Base-by-base conservation (phyloP, 2,888 invertebrate species). In the Sthenelais limicola region DNA sequence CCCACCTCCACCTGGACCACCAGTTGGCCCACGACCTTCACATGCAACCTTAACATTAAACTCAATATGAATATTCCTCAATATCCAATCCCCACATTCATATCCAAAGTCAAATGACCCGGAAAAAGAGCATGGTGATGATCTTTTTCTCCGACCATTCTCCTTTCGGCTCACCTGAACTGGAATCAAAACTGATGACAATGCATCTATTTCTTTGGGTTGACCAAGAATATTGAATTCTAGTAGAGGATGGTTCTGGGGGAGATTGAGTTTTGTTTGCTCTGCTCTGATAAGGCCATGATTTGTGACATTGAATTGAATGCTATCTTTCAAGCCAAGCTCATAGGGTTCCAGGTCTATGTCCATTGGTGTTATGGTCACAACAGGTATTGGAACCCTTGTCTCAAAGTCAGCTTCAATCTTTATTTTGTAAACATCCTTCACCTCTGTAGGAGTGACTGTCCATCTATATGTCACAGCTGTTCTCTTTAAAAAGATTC, bases 341-440 rank as follows among this genome's bases (percentile, higher is more conserved):
- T 80, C 79, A 47, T 74, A 78, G 0, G 77, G 75, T 33, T 74
- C 74, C 18, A 78, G 62, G 49, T 80, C 75, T 12, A 80, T 58
- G 24, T 72, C 70, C 1, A 71, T 73, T 26, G 80, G 80, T 7
- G 77, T 75, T 28, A 81, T 74, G 3, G 79, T 79, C 4, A 81
- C 82, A 4, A 82, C 82, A 15, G 82, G 82, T 77, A 81, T 80
- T 4, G 81, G 81, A 15, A 82, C 81, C 75, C 72, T 74, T 12
- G 81, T 79, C 67, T 79, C 79, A 75, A 82, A 82, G 3, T 80
- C 80, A 7, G 80, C 77, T 38, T 80, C 79, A n/a, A 82, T 69
- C 26, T 71, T 76, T 32, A 82, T 79, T n/a, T 76, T 71, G 35
- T 82, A 82, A 49, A 71, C 67, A 70, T 82, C 82, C 71, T 81